phyloP scores from a whole-genome alignment of 2,797 vertebrate genomes.

The Valencia hispanica region DNA sequence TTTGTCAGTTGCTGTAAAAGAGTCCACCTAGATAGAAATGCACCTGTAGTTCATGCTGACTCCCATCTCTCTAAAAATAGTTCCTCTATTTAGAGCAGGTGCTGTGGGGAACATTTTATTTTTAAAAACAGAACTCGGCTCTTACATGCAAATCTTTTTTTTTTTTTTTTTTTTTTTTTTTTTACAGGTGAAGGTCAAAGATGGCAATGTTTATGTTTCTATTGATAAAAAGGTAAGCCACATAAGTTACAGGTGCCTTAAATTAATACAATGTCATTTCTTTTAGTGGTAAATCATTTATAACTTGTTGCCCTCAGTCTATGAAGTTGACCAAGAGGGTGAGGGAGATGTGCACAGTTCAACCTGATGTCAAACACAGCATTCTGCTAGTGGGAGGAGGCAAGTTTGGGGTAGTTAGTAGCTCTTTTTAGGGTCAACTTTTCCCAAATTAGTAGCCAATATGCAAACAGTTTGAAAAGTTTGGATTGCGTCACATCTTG shows the following conservation, averaged over 20 bases:
- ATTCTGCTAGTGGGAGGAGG: conserved; percentile 83
- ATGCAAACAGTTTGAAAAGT: background rate
- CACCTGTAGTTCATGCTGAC: background rate
- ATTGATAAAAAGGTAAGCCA: conserved; percentile 80
- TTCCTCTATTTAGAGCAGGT: background rate
- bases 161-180: background rate
- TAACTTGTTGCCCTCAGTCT: conserved; percentile 32
- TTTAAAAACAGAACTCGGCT: background rate
- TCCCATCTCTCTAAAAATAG: background rate
- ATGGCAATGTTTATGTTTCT: conserved; percentile 83
- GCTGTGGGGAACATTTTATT: background rate
- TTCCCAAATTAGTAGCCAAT: background rate
- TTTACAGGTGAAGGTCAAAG: conserved; percentile 83
- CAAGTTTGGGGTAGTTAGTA: conserved; percentile 46
- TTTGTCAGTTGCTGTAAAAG: background rate
- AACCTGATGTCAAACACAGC: conserved; percentile 64
- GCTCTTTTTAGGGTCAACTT: background rate
- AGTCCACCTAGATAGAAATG: background rate
- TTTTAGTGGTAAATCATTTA: background rate
- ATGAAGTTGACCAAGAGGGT: conserved; percentile 71
- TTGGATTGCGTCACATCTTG: background rate
- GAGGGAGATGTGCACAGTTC: conserved; percentile 76
- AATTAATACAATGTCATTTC: background rate
- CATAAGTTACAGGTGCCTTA: background rate
- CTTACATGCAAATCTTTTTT: background rate